Evolutionary conservation across 2,113 vertebrate species (phyloP).

Genomic region (Corythoichthys haematopterus): DNA sequence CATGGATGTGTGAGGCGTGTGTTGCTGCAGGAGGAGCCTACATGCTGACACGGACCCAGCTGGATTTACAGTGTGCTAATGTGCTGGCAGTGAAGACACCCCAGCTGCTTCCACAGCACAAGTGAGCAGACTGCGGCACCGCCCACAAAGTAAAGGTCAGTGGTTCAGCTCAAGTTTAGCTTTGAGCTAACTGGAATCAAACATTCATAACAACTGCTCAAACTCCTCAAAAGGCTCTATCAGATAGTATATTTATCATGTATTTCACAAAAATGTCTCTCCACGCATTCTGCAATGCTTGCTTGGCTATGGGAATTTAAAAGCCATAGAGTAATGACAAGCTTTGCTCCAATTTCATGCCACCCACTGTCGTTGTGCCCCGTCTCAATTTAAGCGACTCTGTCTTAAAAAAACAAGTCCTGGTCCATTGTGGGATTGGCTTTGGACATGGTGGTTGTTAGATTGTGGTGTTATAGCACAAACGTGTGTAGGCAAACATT

Average conservation of each 20-base stretch:
- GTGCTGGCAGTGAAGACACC: constrained; percentile 47
- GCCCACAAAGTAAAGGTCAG: constrained; percentile 52
- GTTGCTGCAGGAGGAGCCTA: constrained; percentile 33
- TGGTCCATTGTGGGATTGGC: constrained; percentile 53
- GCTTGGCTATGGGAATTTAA: background rate
- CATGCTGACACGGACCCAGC: constrained; percentile 43
- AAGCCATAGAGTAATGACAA: constrained; percentile 3
- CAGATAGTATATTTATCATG: background rate
- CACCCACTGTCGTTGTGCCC: constrained; percentile 8
- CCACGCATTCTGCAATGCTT: background rate
- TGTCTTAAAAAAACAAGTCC: constrained; percentile 35
- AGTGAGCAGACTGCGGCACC: constrained; percentile 35
- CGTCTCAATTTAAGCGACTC: constrained; percentile 27
- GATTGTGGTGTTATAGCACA: constrained; percentile 49
- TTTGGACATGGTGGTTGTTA: constrained; percentile 48
- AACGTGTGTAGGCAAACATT: constrained; percentile 53
- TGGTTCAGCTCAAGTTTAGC: constrained; percentile 41
- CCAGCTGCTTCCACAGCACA: constrained; percentile 54
- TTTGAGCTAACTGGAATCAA: constrained; percentile 40
- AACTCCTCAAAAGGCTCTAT: background rate
- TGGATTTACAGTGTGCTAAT: constrained; percentile 45
- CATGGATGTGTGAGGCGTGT: constrained; percentile 24
- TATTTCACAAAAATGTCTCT: background rate
- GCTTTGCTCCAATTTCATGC: constrained; percentile 12
- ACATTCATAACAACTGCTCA: constrained; percentile 6